phyloP scores from a whole-genome alignment of 2,113 vertebrate species.

The Balaeniceps rex region DNA sequence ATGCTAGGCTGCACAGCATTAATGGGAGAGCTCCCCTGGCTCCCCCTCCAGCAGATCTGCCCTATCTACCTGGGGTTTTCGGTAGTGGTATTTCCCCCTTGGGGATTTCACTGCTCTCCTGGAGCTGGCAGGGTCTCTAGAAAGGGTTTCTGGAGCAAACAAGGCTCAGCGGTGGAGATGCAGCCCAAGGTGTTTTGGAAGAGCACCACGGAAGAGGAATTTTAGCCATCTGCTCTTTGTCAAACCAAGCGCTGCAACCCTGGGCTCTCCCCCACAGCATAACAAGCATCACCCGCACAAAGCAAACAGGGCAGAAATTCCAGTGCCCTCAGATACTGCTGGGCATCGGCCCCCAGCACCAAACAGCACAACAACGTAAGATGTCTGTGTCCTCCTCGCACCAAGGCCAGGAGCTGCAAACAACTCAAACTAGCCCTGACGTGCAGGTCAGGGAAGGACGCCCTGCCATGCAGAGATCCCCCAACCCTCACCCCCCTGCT shows the following conservation, averaged over 20 bases:
- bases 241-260: background rate
- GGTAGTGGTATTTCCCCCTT: background rate
- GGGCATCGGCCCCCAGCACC: background rate
- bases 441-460: background rate
- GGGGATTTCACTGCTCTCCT: background rate
- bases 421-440: background rate
- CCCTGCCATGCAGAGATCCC: background rate
- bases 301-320: slow-evolving; percentile 19
- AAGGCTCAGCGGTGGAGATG: background rate
- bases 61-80: background rate
- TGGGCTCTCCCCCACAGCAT: background rate
- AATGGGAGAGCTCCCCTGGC: background rate
- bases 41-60: background rate
- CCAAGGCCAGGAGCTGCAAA: background rate
- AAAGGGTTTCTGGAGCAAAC: background rate
- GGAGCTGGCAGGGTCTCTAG: background rate
- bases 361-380: background rate
- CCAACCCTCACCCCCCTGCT: background rate
- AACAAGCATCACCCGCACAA: background rate
- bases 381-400: background rate
- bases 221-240: background rate
- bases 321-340: background rate
- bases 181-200: background rate
- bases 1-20: background rate
- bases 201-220: background rate